Base-by-base conservation (phyloP, 92 coral and sea anemone genomes). In the Galaxea fascicularis region DNA sequence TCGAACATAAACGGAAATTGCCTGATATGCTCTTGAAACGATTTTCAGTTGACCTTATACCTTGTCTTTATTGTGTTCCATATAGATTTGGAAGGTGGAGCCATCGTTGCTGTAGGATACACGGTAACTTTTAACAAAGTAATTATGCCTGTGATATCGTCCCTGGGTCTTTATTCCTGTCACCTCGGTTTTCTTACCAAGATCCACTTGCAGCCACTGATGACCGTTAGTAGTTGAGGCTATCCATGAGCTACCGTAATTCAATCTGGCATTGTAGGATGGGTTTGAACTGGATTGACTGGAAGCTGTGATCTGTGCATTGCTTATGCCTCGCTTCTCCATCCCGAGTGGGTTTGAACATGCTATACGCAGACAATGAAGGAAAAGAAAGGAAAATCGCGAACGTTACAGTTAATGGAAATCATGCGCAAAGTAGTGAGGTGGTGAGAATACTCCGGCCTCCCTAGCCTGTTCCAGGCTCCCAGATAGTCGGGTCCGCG, bases 91-190 rank as follows among this genome's bases (percentile, higher is more conserved):
- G 72, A 66, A 66, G 41, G 16, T 66, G 41, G 72, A 25, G 72
- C 72, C 72, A 30, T 66, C 72, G 72, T 66, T 26, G 72, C 72
- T 29, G 72, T 66, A 66, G 72, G 72, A 66, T 26, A 66, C 72
- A 66, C 18, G 18, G 72, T 66, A 66, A 21, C 72, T 66, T 26
- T 7, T 66, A 30, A 66, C 72, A 44, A 44, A 66, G 3, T 66
- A 21, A 54, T 16, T 16, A 26, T 10, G 8, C 31, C 14, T 17
- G 45, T 29, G 9, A 11, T 11, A 66, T 66, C 46, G 72, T 30
- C 72, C 72, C 72, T 66, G 72, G 72, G 72, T 66, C 72, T 66
- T 66, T 66, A 66, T 66, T 66, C 45, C 72, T 66, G 72, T 66
- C 41, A 66, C 72, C 72, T 8, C 11, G 41, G 72, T 66, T 66